A percentile compares a stretch with the other conserved stretches of the same genome.
phyloP scores from a whole-genome alignment of 2,888 invertebrate genomes.

The Erannis defoliaria region DNA sequence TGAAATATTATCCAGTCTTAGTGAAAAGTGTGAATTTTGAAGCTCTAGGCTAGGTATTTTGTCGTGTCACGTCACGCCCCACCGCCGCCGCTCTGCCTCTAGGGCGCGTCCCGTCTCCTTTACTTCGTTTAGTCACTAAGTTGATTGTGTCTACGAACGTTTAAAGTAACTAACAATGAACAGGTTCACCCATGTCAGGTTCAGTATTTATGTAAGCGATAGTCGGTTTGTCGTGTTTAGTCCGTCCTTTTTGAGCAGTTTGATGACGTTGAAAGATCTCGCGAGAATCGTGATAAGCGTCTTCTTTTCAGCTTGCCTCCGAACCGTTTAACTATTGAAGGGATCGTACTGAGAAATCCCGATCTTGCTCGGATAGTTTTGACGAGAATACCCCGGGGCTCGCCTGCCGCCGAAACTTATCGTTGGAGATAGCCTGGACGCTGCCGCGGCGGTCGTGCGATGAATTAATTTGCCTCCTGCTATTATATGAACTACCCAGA shows the following conservation, averaged over 20 bases:
- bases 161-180: slow-evolving; percentile 34
- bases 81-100: slow-evolving; percentile 40
- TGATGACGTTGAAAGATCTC: slow-evolving; percentile 48
- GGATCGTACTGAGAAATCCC: slow-evolving; percentile 73
- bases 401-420: slow-evolving; percentile 63
- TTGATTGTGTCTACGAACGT: slow-evolving; percentile 53
- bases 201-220: slow-evolving; percentile 19
- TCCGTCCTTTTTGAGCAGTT: slow-evolving; percentile 17
- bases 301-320: slow-evolving; percentile 54
- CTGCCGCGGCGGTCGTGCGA: slow-evolving; percentile 68
- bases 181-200: slow-evolving; percentile 21
- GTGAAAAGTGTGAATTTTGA: no score
- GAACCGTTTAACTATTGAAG: slow-evolving; percentile 61
- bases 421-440: slow-evolving; percentile 65
- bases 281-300: slow-evolving; percentile 68
- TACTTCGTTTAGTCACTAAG: slow-evolving; percentile 57
- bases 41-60: slow-evolving; percentile 44
- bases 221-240: slow-evolving; percentile 24
- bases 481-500: slow-evolving; percentile 76
- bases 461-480: slow-evolving; percentile 80
- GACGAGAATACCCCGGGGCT: slow-evolving; percentile 64
- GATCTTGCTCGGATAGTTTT: slow-evolving; percentile 81
- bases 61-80: slow-evolving; percentile 48
- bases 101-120: slow-evolving; percentile 46
- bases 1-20: no score